Evolutionary conservation across 2,888 invertebrate genomes (phyloP).

Genomic region (Drosophila gaucha): DNA sequence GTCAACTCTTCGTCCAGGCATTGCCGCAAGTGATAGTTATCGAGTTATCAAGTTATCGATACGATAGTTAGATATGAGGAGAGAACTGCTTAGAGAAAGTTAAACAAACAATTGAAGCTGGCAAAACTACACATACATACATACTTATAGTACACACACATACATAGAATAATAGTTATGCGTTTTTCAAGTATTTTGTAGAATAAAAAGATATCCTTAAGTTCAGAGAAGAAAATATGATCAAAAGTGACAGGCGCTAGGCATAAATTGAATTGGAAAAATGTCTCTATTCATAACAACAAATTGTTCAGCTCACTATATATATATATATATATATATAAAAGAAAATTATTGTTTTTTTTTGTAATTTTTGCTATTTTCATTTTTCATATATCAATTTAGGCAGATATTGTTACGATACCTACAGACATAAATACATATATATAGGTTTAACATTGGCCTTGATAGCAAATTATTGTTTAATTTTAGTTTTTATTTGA

Average conservation of each 20-base stretch:
- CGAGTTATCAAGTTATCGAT: conserved; percentile 38
- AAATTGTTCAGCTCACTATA: conserved; percentile 6
- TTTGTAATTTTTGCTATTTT: conserved; percentile 29
- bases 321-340: not conserved
- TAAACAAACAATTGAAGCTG: conserved; percentile 7
- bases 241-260: conserved; percentile 20
- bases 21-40: conserved; percentile 74
- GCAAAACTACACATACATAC: conserved; percentile 6
- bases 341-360: not conserved
- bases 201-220: conserved; percentile 33
- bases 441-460: conserved; percentile 48
- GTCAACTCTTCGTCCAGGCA: conserved; percentile 66
- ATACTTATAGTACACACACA: conserved; percentile 14
- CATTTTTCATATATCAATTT: conserved; percentile 9
- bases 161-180: conserved; percentile 13
- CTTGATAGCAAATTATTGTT: conserved; percentile 71
- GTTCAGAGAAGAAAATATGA: conserved; percentile 17
- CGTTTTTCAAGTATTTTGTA: conserved; percentile 68
- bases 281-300: not conserved
- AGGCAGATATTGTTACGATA: conserved; percentile 38
- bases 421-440: conserved; percentile 6
- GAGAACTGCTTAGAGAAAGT: not conserved
- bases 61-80: conserved; percentile 38
- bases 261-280: conserved; percentile 13
- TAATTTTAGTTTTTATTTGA: conserved; percentile 40